Percentiles rank a stretch among this genome's conserved stretches.
These are phyloP conservation scores for Philopotamus ludificatus DNA, from an alignment of 1,140 invertebrate genomes.

Conservation along the genomic window DNA sequence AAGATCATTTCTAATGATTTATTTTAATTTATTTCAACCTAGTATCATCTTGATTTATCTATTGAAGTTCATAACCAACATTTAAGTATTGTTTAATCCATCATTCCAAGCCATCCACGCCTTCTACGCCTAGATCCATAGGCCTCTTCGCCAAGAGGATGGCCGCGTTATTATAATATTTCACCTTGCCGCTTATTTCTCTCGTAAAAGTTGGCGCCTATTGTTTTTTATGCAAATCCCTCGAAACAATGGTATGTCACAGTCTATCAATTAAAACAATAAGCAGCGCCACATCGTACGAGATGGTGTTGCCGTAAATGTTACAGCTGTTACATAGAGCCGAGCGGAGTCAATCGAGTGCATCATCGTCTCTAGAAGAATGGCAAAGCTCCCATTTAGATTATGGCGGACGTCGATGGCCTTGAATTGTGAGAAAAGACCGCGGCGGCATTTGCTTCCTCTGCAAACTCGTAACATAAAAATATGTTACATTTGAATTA, in stretches of 20 bases:
- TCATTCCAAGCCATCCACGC: background rate
- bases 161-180: slow-evolving; percentile 34
- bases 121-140: background rate
- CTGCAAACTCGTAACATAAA: too few relatives aligned
- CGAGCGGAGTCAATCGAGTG: too few relatives aligned
- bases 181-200: slow-evolving; percentile 29
- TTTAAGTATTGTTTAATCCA: background rate
- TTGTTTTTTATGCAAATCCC: slow-evolving; percentile 19
- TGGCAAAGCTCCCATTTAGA: too few relatives aligned
- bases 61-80: background rate
- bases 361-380: too few relatives aligned
- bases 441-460: too few relatives aligned
- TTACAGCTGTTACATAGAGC: background rate
- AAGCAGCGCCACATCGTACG: slow-evolving; percentile 1
- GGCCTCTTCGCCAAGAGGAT: background rate
- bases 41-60: too few relatives aligned
- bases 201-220: slow-evolving; percentile 13
- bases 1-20: background rate
- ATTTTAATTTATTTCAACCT: too few relatives aligned
- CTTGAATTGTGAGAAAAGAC: too few relatives aligned
- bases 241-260: slow-evolving; percentile 16
- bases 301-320: background rate
- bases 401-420: too few relatives aligned
- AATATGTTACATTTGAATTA: too few relatives aligned
- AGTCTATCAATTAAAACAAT: slow-evolving; percentile 11